A percentile compares a stretch with the other conserved stretches of the same genome.
Evolutionary conservation across 2,113 vertebrate species (phyloP).

Genomic region (Columbina picui): DNA sequence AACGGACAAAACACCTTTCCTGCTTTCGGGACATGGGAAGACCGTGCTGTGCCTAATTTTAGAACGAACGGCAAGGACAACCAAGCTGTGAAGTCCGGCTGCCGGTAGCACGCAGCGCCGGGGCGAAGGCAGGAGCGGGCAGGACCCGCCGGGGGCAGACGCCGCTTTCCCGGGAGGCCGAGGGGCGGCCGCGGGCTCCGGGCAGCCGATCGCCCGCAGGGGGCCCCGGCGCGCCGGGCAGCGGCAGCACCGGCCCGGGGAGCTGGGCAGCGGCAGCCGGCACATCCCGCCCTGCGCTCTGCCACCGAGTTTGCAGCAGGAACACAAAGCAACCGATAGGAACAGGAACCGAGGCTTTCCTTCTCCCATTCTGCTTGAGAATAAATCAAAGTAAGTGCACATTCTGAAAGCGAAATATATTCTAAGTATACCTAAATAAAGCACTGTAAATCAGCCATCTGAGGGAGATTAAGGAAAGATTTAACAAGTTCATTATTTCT

Average conservation of each 20-base stretch:
- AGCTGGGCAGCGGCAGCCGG: not conserved
- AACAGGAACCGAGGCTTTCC: rapidly evolving
- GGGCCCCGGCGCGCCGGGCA: not conserved
- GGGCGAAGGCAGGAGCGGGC: not conserved
- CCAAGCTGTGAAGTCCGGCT: rapidly evolving
- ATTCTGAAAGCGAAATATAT: not conserved
- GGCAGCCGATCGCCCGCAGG: not conserved
- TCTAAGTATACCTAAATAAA: not conserved
- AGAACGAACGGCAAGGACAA: not conserved
- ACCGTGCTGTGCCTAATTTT: not conserved
- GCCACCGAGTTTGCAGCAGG: rapidly evolving
- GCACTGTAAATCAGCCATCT: not conserved
- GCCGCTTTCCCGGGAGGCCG: too few relatives aligned
- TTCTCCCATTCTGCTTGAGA: not conserved
- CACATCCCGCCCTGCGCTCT: rapidly evolving
- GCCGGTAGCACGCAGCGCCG: rapidly evolving
- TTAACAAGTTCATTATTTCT: not conserved
- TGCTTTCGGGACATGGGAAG: not conserved
- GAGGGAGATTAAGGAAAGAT: not conserved
- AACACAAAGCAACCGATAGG: not conserved
- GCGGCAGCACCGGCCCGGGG: not conserved
- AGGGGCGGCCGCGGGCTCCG: not conserved
- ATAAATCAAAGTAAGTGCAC: rapidly evolving
- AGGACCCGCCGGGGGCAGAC: not conserved
- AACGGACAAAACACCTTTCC: too few relatives aligned